Conservation (phyloP, 2,113 vertebrate species). For the Xyliphius kryptos region DNA sequence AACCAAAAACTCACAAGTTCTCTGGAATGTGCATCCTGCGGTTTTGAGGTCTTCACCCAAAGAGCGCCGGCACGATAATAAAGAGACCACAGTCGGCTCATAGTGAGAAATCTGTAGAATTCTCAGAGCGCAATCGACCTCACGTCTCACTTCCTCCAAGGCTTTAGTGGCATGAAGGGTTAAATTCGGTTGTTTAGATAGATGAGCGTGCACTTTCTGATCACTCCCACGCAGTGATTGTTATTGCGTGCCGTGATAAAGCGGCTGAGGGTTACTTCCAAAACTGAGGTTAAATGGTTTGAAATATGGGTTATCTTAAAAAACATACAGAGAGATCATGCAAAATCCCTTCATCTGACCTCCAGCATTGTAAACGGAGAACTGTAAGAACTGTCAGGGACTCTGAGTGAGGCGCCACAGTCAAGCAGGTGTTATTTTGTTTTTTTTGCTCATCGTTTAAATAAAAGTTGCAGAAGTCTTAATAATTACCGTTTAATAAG, state of each 20-base stretch:
- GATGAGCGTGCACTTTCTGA: slow-evolving; percentile 41
- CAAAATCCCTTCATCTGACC: no score
- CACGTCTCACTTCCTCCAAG: slow-evolving; percentile 45
- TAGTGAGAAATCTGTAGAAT: slow-evolving; percentile 41
- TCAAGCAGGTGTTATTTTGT: no score
- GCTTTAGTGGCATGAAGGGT: slow-evolving; percentile 24
- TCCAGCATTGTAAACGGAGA: no score
- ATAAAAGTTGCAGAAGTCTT: no score
- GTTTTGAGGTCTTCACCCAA: slow-evolving; percentile 35
- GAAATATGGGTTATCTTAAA: no score
- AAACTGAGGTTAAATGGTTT: no score
- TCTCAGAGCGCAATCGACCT: slow-evolving; percentile 30
- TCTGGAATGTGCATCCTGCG: slow-evolving; percentile 10
- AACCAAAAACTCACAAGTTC: not conserved
- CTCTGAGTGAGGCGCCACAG: no score
- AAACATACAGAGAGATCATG: no score
- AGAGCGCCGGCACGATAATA: slow-evolving; percentile 32
- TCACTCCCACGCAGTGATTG: slow-evolving; percentile 53
- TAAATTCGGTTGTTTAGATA: slow-evolving; percentile 30
- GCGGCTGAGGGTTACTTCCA: no score
- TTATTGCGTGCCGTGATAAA: slow-evolving; percentile 42
- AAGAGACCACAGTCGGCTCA: slow-evolving; percentile 54
- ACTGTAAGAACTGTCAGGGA: no score
- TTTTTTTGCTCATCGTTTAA: no score
- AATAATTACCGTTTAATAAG: no score